These are phyloP conservation scores for Parotia lawesii DNA, from an alignment of 2,113 vertebrate genomes.

Conservation along the genomic window DNA sequence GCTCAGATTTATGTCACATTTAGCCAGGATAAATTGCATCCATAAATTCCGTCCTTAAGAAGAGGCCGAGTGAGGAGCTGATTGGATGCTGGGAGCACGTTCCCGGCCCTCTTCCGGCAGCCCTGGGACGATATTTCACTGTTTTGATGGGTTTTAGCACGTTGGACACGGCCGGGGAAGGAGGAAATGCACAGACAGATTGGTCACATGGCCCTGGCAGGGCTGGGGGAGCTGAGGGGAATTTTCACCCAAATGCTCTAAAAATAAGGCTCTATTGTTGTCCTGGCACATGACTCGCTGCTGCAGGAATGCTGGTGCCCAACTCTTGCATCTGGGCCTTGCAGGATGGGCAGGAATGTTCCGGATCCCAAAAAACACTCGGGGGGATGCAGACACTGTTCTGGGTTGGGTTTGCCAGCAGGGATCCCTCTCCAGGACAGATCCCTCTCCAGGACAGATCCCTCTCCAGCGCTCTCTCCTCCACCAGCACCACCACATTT, in stretches of 20 bases:
- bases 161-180: background rate
- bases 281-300: background rate
- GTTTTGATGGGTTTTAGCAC: background rate
- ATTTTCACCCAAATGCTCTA: background rate
- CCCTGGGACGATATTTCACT: background rate
- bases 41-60: conserved; percentile 65
- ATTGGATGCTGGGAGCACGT: conserved; percentile 43
- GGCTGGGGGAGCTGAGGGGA: background rate
- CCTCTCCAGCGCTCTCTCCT: background rate
- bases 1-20: conserved; percentile 69
- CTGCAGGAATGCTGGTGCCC: background rate
- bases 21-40: conserved; percentile 71
- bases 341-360: background rate
- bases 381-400: background rate
- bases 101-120: conserved; percentile 46
- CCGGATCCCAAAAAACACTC: background rate
- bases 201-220: background rate
- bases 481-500: background rate
- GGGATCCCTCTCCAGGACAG: background rate
- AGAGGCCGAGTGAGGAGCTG: conserved; percentile 55
- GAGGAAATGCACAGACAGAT: background rate
- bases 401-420: background rate
- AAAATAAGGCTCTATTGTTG: conserved; percentile 38
- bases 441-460: background rate
- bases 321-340: background rate